Percentiles rank a stretch among this genome's conserved stretches.
phyloP scores from a whole-genome alignment of 2,113 vertebrate species.

The Apodemus sylvaticus region DNA sequence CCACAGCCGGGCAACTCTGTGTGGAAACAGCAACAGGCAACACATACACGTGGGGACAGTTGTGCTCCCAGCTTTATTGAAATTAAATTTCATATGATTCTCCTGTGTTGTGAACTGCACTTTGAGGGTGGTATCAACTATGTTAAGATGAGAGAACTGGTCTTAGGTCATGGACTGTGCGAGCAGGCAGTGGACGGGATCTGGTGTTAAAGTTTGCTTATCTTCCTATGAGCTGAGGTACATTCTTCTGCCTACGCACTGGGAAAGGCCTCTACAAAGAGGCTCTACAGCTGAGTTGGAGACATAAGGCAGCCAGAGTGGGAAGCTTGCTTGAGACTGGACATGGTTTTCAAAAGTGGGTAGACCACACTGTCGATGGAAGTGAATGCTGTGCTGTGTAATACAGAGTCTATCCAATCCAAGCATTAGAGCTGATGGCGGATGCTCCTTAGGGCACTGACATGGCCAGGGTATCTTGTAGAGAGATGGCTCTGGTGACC shows the following conservation, averaged over 20 bases:
- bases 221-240: accelerated
- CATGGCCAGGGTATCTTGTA: not conserved
- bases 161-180: not conserved
- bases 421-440: accelerated
- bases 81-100: not conserved
- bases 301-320: accelerated
- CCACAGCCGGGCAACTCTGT: accelerated
- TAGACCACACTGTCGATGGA: not conserved
- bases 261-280: not conserved
- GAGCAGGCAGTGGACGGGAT: accelerated
- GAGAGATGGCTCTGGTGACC: no score
- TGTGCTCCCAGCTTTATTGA: not conserved
- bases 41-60: accelerated
- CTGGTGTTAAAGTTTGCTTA: accelerated
- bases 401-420: accelerated
- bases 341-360: accelerated
- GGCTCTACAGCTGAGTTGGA: not conserved
- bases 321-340: not conserved
- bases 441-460: no score
- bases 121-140: no score
- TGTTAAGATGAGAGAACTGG: not conserved
- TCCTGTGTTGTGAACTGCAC: not conserved
- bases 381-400: accelerated
- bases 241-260: accelerated
- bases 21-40: no score